phyloP scores from a whole-genome alignment of 2,113 vertebrate species.

The Saguinus midas region DNA sequence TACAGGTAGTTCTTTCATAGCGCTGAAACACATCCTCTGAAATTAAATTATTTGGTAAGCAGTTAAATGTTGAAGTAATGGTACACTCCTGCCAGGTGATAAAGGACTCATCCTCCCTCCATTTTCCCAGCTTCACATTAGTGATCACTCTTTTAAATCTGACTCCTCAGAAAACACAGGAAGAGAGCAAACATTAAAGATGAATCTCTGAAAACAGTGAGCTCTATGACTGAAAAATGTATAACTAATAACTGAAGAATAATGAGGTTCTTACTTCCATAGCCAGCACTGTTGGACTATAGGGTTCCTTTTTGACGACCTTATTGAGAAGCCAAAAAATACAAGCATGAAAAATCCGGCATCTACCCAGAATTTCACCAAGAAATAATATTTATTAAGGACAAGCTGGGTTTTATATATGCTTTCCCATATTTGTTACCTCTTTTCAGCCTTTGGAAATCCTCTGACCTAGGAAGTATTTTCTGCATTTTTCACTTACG shows the following conservation, averaged over 20 bases:
- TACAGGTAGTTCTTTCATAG: conserved; percentile 47
- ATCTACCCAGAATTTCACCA: neutral
- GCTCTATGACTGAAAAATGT: neutral
- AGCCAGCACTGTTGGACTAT: neutral
- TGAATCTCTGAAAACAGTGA: neutral
- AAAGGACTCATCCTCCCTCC: neutral
- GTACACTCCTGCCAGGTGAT: neutral
- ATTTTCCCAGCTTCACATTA: neutral
- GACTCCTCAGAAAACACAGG: neutral
- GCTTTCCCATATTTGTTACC: neutral
- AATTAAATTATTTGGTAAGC: conserved; percentile 56
- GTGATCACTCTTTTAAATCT: neutral
- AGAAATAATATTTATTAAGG: neutral
- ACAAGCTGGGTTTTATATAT: neutral
- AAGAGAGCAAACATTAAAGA: neutral
- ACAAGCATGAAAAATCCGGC: neutral
- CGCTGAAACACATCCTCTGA: conserved; percentile 40
- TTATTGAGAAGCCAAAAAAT: neutral
- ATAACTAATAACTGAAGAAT: neutral
- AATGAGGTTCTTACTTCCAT: neutral
- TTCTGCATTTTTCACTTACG: neutral
- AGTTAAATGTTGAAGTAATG: conserved; percentile 43
- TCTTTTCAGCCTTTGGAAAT: neutral
- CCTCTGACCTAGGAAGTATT: neutral
- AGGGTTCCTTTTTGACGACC: neutral